These are phyloP conservation scores for Iselma pallidipennis DNA, from an alignment of 2,888 invertebrate genomes.

Conservation along the genomic window DNA sequence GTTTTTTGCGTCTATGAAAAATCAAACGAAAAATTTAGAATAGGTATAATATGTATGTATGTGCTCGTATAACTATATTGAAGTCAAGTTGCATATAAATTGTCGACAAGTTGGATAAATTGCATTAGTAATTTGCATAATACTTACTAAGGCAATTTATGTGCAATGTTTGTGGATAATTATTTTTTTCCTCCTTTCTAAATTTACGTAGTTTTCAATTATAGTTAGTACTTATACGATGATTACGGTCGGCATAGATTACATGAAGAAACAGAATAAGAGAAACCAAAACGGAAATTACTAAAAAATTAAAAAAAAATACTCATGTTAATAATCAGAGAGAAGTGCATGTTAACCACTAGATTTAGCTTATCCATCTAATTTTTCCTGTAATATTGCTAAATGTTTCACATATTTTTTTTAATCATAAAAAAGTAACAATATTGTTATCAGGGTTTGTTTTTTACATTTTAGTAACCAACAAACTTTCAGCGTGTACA, in stretches of 20 bases:
- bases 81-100: too few relatives aligned
- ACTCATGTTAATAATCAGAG: background rate
- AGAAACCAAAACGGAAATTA: background rate
- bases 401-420: background rate
- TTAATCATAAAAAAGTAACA: background rate
- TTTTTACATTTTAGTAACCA: background rate
- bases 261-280: background rate
- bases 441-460: background rate
- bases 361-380: background rate
- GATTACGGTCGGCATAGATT: background rate
- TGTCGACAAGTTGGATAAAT: background rate
- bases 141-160: background rate
- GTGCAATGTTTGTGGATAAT: background rate
- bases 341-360: background rate
- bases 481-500: background rate
- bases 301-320: background rate
- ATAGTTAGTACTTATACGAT: background rate
- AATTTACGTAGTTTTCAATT: background rate
- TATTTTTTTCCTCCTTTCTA: background rate
- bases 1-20: too few relatives aligned
- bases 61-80: too few relatives aligned
- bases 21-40: too few relatives aligned
- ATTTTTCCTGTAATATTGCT: background rate
- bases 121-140: background rate
- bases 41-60: too few relatives aligned